phyloP scores from a whole-genome alignment of 2,888 invertebrate species.

The Lumbricus terrestris region DNA sequence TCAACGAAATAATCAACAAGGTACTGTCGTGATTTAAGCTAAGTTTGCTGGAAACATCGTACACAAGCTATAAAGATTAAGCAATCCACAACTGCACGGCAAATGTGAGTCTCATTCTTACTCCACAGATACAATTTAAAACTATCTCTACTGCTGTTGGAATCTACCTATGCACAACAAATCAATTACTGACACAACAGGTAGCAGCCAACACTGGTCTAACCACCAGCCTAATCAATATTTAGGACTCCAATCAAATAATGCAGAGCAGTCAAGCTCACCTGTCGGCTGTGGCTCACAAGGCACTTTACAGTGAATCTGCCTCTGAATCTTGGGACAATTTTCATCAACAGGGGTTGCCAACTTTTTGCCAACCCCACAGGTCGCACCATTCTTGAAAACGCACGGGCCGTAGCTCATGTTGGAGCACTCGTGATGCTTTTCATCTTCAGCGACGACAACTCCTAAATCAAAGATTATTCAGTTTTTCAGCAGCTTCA shows the following conservation, averaged over 20 bases:
- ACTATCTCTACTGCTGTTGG: neutral
- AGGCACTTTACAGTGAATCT: neutral
- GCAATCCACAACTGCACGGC: neutral
- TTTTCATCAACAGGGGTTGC: neutral
- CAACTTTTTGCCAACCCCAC: slow-evolving; percentile 4
- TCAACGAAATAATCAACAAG: neutral
- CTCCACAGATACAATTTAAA: neutral
- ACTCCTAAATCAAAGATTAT: neutral
- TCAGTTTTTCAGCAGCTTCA: neutral
- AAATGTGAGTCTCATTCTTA: neutral
- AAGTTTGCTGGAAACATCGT: neutral
- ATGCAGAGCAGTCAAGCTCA: neutral
- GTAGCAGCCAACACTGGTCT: no score
- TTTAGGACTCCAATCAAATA: neutral
- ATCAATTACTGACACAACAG: neutral
- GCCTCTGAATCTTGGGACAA: neutral
- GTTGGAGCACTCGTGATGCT: neutral
- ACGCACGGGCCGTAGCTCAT: neutral
- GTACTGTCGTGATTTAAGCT: neutral
- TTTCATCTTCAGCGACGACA: neutral
- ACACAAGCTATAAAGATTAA: neutral
- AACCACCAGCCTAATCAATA: neutral
- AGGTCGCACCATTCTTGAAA: neutral
- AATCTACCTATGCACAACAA: neutral
- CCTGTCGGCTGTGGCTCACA: neutral